phyloP scores from a whole-genome alignment of 2,113 vertebrate species.

The Hemichromis elongatus region DNA sequence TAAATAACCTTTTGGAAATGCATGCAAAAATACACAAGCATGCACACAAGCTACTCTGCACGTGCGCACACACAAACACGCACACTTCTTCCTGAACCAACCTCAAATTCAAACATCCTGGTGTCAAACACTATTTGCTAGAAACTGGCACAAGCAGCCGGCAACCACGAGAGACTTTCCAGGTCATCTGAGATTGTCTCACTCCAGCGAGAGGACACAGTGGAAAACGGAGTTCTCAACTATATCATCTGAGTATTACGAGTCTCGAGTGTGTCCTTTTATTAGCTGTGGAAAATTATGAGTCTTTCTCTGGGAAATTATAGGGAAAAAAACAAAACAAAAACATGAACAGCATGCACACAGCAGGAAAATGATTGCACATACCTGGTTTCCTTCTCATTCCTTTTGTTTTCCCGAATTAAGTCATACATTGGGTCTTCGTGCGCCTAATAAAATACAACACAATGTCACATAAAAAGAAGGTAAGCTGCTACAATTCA shows the following conservation, averaged over 20 bases:
- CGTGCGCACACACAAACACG: neutral
- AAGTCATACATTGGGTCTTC: slow-evolving; percentile 97
- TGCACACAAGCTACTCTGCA: neutral
- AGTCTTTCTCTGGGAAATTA: neutral
- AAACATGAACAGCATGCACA: neutral
- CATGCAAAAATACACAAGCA: neutral
- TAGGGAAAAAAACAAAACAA: neutral
- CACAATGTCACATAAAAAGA: neutral
- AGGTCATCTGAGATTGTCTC: slow-evolving; percentile 28
- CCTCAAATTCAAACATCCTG: slow-evolving; percentile 13
- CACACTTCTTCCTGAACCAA: neutral
- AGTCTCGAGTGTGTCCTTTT: neutral
- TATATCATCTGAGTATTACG: neutral
- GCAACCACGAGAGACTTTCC: slow-evolving; percentile 17
- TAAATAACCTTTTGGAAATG: slow-evolving; percentile 45
- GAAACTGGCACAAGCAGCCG: neutral
- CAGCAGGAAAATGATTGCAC: neutral
- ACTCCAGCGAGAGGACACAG: neutral
- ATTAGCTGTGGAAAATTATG: neutral
- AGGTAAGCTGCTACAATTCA: neutral
- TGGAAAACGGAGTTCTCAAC: neutral
- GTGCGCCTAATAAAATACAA: slow-evolving; percentile 77
- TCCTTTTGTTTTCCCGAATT: slow-evolving; percentile 87
- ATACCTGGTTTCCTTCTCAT: slow-evolving; percentile 90
- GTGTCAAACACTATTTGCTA: slow-evolving; percentile 27